Conservation (phyloP, 1,140 invertebrate species). For the Lasioglossum albipes region DNA sequence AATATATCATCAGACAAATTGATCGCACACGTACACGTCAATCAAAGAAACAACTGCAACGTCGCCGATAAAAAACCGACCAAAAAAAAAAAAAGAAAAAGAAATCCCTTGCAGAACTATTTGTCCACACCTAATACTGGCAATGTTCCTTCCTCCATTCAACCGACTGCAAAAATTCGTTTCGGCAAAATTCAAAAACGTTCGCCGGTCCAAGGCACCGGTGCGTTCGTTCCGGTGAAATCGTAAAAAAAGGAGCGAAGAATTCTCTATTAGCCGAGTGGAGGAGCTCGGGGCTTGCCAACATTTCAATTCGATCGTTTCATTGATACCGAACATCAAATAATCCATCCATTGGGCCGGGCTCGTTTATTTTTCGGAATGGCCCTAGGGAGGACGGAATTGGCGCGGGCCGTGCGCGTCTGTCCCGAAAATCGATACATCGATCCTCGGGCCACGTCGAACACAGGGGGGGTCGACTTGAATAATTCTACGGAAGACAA, state of each 20-base stretch:
- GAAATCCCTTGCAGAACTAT: too few species aligned
- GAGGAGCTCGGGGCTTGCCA: background rate
- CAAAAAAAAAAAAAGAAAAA: too few species aligned
- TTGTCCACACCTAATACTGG: too few species aligned
- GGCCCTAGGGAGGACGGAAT: background rate
- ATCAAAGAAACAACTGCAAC: too few species aligned
- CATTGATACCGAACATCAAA: constrained; percentile 16
- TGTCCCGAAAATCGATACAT: constrained; percentile 48
- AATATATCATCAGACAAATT: too few species aligned
- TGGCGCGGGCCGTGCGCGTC: background rate
- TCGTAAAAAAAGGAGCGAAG: background rate
- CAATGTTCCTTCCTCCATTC: too few species aligned
- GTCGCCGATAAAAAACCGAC: too few species aligned
- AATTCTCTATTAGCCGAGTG: background rate
- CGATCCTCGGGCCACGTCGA: constrained; percentile 40
- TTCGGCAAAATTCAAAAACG: too few species aligned
- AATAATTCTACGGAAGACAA: constrained; percentile 67
- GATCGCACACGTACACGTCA: too few species aligned
- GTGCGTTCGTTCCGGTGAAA: background rate
- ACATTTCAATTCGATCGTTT: background rate
- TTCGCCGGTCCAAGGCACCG: background rate
- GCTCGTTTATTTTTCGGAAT: constrained; percentile 29
- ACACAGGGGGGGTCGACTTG: constrained; percentile 39
- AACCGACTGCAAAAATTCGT: too few species aligned
- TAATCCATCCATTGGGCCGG: background rate